Conservation (phyloP, 2,113 vertebrate genomes). For the Sprattus sprattus region DNA sequence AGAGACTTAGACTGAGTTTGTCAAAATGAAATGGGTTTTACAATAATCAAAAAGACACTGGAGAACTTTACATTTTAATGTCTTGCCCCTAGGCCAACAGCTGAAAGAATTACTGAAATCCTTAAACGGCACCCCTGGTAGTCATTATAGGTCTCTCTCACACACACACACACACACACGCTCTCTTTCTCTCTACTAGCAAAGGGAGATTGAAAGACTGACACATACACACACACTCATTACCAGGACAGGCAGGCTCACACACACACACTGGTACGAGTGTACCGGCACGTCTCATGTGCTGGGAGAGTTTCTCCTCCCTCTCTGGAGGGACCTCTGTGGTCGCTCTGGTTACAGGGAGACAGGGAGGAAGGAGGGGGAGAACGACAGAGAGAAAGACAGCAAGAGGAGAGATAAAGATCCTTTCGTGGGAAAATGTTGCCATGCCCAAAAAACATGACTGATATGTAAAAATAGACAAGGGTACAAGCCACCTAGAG, state of each 20-base stretch:
- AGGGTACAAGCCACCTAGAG: slow-evolving; percentile 32
- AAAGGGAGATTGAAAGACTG: no score
- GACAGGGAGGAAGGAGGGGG: no score
- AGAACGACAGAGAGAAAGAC: neutral
- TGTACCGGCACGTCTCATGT: neutral
- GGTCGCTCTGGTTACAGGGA: neutral
- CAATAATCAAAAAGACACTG: no score
- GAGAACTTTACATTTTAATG: no score
- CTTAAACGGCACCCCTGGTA: no score
- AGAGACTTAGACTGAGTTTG: no score
- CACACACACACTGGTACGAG: neutral
- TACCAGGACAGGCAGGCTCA: neutral
- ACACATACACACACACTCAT: neutral
- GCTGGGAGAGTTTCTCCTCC: neutral
- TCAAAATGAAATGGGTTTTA: no score
- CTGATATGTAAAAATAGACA: neutral
- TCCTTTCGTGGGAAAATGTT: slow-evolving; percentile 49
- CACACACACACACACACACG: neutral
- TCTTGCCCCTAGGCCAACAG: no score
- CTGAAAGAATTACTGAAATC: no score
- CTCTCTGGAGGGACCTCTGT: neutral
- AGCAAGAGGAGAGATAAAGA: slow-evolving; percentile 17
- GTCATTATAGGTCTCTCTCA: neutral
- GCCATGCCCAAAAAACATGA: slow-evolving; percentile 31
- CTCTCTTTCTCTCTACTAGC: no score